phyloP scores from a whole-genome alignment of 2,113 vertebrate genomes.

The Synchiropus splendidus region DNA sequence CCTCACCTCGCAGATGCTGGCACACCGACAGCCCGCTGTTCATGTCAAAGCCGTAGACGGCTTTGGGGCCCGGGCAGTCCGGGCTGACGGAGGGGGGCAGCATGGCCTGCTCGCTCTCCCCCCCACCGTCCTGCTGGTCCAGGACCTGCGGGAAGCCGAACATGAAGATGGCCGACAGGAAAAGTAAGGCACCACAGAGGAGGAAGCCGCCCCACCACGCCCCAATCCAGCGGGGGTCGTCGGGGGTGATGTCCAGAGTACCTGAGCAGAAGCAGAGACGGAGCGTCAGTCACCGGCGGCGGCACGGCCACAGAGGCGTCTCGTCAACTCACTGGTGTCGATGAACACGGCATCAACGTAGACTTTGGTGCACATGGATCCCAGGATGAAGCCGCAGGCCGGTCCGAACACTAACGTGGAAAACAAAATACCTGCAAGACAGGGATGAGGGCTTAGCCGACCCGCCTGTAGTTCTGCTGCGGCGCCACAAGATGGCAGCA shows the following conservation, averaged over 20 bases:
- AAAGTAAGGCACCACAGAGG: slow-evolving; percentile 65
- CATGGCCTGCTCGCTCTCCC: slow-evolving; percentile 64
- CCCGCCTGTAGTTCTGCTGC: no score
- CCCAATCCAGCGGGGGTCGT: slow-evolving; percentile 68
- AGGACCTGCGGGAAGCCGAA: slow-evolving; percentile 56
- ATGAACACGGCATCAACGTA: slow-evolving; percentile 71
- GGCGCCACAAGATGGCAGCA: slow-evolving; percentile 36
- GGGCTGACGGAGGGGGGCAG: slow-evolving; percentile 47
- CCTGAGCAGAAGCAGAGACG: slow-evolving; percentile 13
- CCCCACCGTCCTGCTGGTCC: slow-evolving; percentile 45
- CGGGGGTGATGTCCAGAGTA: slow-evolving; percentile 63
- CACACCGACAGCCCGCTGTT: slow-evolving; percentile 60
- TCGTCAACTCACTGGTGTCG: slow-evolving; percentile 64
- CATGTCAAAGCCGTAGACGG: slow-evolving; percentile 40
- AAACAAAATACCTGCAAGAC: slow-evolving; percentile 65
- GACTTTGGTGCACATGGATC: slow-evolving; percentile 69
- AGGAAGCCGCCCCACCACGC: slow-evolving; percentile 69
- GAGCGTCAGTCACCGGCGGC: no score
- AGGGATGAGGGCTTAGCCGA: neutral
- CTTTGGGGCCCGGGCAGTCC: slow-evolving; percentile 48
- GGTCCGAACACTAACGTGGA: slow-evolving; percentile 68
- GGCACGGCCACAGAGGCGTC: no score
- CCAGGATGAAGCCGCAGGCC: slow-evolving; percentile 67
- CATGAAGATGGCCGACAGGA: slow-evolving; percentile 61
- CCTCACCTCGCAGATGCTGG: slow-evolving; percentile 58